Base-by-base conservation (phyloP, 2,888 invertebrate genomes). In the Seira ritae region DNA sequence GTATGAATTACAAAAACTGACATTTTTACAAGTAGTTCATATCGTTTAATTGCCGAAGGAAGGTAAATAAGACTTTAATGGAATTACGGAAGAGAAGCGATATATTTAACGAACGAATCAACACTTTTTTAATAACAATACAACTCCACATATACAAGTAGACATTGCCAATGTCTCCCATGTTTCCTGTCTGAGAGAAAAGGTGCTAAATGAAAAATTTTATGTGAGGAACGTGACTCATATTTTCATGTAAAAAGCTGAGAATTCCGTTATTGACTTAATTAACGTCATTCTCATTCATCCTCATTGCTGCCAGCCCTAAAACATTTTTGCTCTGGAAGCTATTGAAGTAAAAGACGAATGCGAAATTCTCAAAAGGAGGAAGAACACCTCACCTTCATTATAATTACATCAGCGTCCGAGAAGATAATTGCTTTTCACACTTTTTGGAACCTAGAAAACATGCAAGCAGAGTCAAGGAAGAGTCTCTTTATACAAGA, bases 251-350 rank as follows among this genome's bases (percentile, higher is more conserved):
- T 22, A 19, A 24, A 68, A 22, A 20, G 8, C 71, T 83, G 82
- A 83, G 82, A 62, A 67, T 68, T 83, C 77, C 82, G 82, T 83
- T 83, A 83, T 83, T 83, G 82, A 83, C 24, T 77, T 83, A 83
- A 83, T 83, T 83, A 83, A 31, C 82, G 46, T 8, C 10, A 60
- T 60, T n/a, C 60, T n/a, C n/a, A n/a, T n/a, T n/a, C n/a, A n/a
- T n/a, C n/a, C n/a, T n/a, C n/a, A n/a, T n/a, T n/a, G n/a, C n/a
- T n/a, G n/a, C n/a, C n/a, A n/a, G n/a, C n/a, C n/a, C n/a, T n/a
- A n/a, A n/a, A n/a, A n/a, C n/a, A n/a, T n/a, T n/a, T n/a, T n/a
- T n/a, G n/a, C n/a, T n/a, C n/a, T n/a, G n/a, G n/a, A n/a, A n/a
- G n/a, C n/a, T n/a, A n/a, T n/a, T n/a, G n/a, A n/a, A n/a, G n/a